phyloP scores from a whole-genome alignment of 2,888 invertebrate genomes.

The Sarcophaga caerulescens region DNA sequence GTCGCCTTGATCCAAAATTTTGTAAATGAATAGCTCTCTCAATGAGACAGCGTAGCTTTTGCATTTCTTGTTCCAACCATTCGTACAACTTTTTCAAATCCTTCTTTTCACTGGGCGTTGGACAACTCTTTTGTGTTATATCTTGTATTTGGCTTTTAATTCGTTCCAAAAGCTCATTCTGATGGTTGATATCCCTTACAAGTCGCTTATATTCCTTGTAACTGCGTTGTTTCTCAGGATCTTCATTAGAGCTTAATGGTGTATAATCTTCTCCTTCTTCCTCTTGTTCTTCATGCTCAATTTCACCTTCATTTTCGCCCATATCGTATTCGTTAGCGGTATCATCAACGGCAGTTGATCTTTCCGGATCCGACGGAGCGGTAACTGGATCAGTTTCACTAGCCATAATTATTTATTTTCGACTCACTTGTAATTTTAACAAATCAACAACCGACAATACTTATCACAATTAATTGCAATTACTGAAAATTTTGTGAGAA shows the following conservation, averaged over 20 bases:
- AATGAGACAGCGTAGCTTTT: slow-evolving; percentile 76
- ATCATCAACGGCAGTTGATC: slow-evolving; percentile 1
- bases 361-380: not conserved
- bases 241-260: slow-evolving; percentile 73
- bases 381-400: not conserved
- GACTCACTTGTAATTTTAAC: not conserved
- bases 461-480: not conserved
- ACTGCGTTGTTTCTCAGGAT: slow-evolving; percentile 75
- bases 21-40: slow-evolving; percentile 76
- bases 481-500: too few relatives aligned
- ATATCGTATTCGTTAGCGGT: slow-evolving; percentile 62
- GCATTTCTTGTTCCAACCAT: slow-evolving; percentile 78
- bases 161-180: slow-evolving; percentile 76
- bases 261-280: slow-evolving; percentile 72
- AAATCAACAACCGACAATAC: not conserved
- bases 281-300: slow-evolving; percentile 47
- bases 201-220: slow-evolving; percentile 76
- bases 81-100: slow-evolving; percentile 76
- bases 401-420: slow-evolving; percentile 11
- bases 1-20: slow-evolving; percentile 76
- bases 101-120: slow-evolving; percentile 74
- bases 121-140: slow-evolving; percentile 73
- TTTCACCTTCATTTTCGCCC: slow-evolving; percentile 69
- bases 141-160: slow-evolving; percentile 76
- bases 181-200: slow-evolving; percentile 77